Evolutionary conservation across 2,888 invertebrate genomes (phyloP), one percentile per base, ranked within the genome.

Genomic region (Polylopha cassiicola): DNA sequence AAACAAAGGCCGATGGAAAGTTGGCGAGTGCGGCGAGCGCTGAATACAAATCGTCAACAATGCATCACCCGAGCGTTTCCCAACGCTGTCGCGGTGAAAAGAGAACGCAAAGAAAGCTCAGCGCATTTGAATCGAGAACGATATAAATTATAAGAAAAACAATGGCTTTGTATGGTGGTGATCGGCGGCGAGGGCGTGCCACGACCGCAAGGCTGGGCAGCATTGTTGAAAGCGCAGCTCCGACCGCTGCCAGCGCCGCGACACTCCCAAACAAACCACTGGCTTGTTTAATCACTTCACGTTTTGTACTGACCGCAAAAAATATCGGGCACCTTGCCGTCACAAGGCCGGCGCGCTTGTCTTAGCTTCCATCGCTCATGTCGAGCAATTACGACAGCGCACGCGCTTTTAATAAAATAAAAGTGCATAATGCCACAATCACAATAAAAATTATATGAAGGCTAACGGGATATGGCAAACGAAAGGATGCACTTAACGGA

Each of bases 31-130:
- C 54, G 47, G 48, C 64, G 57, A 59, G 64, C 54, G 49, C 55
- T 71, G 85, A 76, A 85, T 85, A 84, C 79, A 73, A 82, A 84
- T 76, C 47, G 65, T 61, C 67, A 60, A 75, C 80, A 78, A 80
- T 80, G 70, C 73, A 70, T 70, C 70, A 68, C 55, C 52, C 31
- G 55, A 60, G 60, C 62, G 69, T 80, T 80, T 80, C 78, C 72
- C 75, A 82, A 81, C 72, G 60, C 58, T 55, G 60, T 61, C 61
- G 54, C 61, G 53, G 68, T 58, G 68, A 67, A 73, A 70, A 63
- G 63, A 67, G 61, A 65, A 61, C 61, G 51, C 57, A 55, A 78
- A 76, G 75, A 79, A 75, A 77, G 76, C 68, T 69, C 56, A 53
- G 55, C 36, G 20, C 31, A 15, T 31, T 31, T 26, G 32, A 26